A percentile compares a stretch with the other conserved stretches of the same genome.
These are phyloP conservation scores for Drosophila paramelanica DNA, from an alignment of 2,888 invertebrate genomes.

Conservation along the genomic window DNA sequence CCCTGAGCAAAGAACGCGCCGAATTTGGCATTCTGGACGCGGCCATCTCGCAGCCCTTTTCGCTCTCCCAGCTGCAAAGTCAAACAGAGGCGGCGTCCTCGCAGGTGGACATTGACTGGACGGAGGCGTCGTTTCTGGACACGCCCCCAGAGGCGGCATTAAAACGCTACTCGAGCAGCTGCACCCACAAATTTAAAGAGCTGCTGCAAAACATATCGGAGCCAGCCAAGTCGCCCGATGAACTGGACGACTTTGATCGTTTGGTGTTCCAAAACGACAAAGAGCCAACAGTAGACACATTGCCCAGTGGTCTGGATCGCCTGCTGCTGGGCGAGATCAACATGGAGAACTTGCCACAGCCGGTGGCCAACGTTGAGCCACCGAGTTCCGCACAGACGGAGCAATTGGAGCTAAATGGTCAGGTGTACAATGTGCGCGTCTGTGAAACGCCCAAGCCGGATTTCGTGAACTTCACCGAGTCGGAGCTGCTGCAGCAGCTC, in stretches of 20 bases:
- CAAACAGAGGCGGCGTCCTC: constrained; percentile 21
- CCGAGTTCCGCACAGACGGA: constrained; percentile 25
- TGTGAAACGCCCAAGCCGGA: constrained; percentile 87
- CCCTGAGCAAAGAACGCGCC: constrained; percentile 69
- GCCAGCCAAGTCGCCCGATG: constrained; percentile 29
- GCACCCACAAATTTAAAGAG: constrained; percentile 65
- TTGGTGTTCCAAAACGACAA: constrained; percentile 59
- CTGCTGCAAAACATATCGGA: constrained; percentile 45
- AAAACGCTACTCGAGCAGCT: constrained; percentile 64
- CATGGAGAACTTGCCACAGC: constrained; percentile 10
- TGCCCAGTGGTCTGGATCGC: constrained; percentile 77
- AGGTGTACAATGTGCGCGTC: constrained; percentile 84
- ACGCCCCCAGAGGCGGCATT: constrained; percentile 60
- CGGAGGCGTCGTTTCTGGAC: constrained; percentile 78
- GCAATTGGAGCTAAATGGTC: constrained; percentile 76
- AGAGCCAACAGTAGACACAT: constrained; percentile 8
- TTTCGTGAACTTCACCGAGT: constrained; percentile 87
- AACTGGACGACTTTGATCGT: constrained; percentile 82
- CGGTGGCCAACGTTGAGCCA: neutral
- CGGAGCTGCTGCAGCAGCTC: constrained; percentile 87
- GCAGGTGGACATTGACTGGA: constrained; percentile 56
- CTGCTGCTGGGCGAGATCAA: constrained; percentile 77
- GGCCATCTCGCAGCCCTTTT: constrained; percentile 57
- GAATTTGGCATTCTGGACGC: constrained; percentile 82
- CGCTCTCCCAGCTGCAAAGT: constrained; percentile 50